phyloP scores from a whole-genome alignment of 2,797 vertebrate genomes.

The Fistularia tabacaria region DNA sequence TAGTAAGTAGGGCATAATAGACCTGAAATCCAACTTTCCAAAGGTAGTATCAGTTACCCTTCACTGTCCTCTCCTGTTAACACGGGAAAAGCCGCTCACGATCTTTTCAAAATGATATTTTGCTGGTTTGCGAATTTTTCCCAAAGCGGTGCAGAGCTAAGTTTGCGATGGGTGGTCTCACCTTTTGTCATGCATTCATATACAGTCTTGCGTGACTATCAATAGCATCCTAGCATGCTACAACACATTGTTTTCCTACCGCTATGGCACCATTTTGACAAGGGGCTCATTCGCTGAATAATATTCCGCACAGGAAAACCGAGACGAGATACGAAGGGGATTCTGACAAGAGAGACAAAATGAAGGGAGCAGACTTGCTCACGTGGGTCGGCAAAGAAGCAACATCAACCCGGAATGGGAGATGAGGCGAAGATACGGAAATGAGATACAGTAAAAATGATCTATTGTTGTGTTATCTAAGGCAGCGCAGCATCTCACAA shows the following conservation, averaged over 20 bases:
- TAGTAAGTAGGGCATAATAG: constrained; percentile 34
- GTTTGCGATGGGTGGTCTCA: too few relatives aligned
- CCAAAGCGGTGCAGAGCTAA: too few relatives aligned
- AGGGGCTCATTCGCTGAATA: constrained; percentile 9
- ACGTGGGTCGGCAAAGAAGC: neutral
- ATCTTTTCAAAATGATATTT: too few relatives aligned
- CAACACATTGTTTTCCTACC: neutral
- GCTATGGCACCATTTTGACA: constrained; percentile 6
- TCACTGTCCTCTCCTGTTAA: neutral
- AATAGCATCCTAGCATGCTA: constrained; percentile 2
- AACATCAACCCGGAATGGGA: neutral
- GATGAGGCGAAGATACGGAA: constrained; percentile 5
- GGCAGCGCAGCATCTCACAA: constrained; percentile 2
- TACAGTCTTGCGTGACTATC: neutral
- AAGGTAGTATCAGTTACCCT: too few relatives aligned
- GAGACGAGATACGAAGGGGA: constrained; percentile 3
- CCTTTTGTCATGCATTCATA: neutral
- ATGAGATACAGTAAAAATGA: constrained; percentile 10
- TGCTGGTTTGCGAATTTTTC: too few relatives aligned
- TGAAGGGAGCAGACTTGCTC: constrained; percentile 5
- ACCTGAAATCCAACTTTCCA: constrained; percentile 5
- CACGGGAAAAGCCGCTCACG: too few relatives aligned
- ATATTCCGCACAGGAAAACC: constrained; percentile 22
- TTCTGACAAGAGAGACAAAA: constrained; percentile 6
- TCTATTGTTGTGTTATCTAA: constrained; percentile 7